These are phyloP conservation scores for Acanthoscelides obtectus DNA, from an alignment of 2,888 invertebrate genomes.

Conservation along the genomic window DNA sequence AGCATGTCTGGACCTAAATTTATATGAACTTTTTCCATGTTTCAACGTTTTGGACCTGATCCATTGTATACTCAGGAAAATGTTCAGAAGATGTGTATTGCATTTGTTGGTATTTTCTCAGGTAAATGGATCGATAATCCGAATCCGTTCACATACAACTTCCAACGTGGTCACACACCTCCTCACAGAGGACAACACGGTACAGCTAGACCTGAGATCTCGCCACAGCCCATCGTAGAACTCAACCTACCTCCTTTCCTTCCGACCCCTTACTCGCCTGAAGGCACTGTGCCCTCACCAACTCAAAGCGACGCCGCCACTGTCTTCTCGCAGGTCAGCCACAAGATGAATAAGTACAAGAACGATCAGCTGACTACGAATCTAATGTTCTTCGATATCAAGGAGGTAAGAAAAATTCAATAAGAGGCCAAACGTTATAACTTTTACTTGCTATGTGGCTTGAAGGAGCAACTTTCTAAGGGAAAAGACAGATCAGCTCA, in stretches of 20 bases:
- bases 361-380: constrained; percentile 25
- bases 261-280: constrained; percentile 44
- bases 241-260: constrained; percentile 36
- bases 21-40: no score
- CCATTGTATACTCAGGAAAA: no score
- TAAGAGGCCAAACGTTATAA: no score
- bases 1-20: no score
- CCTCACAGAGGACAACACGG: constrained; percentile 7
- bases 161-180: constrained; percentile 7
- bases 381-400: constrained; percentile 39
- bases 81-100: neutral
- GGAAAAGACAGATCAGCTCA: no score
- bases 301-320: constrained; percentile 44
- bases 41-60: no score
- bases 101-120: constrained; percentile 3
- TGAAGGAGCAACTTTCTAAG: no score
- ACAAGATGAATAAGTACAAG: constrained; percentile 32
- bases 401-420: constrained; percentile 35
- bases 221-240: constrained; percentile 28
- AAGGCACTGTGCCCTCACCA: constrained; percentile 36
- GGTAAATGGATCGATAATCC: constrained; percentile 34
- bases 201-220: constrained; percentile 21
- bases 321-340: constrained; percentile 40
- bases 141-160: constrained; percentile 23
- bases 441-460: no score